A percentile compares a stretch with the other conserved stretches of the same genome.
phyloP scores from a whole-genome alignment of 2,888 invertebrate genomes.

The Aethes cnicana region DNA sequence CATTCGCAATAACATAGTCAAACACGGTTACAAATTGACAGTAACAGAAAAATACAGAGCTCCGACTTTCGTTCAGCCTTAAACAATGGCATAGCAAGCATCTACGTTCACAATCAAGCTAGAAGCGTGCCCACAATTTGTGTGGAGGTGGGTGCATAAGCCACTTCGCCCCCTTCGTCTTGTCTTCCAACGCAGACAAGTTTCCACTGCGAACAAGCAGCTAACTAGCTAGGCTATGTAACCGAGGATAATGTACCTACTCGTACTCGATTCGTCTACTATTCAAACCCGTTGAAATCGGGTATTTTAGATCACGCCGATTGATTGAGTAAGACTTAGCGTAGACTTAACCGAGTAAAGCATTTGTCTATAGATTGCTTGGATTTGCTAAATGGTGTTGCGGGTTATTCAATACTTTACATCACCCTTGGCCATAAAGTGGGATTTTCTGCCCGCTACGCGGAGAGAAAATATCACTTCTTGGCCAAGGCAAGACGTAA shows the following conservation, averaged over 20 bases:
- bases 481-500: too few relatives aligned
- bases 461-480: too few relatives aligned
- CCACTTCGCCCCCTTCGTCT: slow-evolving; percentile 31
- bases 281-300: slow-evolving; percentile 45
- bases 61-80: slow-evolving; percentile 34
- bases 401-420: too few relatives aligned
- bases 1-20: too few relatives aligned
- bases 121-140: slow-evolving; percentile 59
- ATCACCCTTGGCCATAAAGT: too few relatives aligned
- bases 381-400: too few relatives aligned
- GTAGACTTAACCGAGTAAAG: too few relatives aligned
- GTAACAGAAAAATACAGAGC: slow-evolving; percentile 32
- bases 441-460: too few relatives aligned
- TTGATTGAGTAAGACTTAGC: slow-evolving; percentile 14
- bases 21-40: too few relatives aligned
- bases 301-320: slow-evolving; percentile 13
- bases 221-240: slow-evolving; percentile 59
- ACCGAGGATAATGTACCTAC: slow-evolving; percentile 60
- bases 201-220: slow-evolving; percentile 49
- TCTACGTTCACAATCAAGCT: slow-evolving; percentile 46
- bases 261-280: slow-evolving; percentile 65
- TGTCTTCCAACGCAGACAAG: slow-evolving; percentile 59
- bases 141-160: slow-evolving; percentile 55
- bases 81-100: slow-evolving; percentile 44
- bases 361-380: too few relatives aligned